Conservation (phyloP, 2,888 invertebrate genomes). For the Sarcophaga subvicina region DNA sequence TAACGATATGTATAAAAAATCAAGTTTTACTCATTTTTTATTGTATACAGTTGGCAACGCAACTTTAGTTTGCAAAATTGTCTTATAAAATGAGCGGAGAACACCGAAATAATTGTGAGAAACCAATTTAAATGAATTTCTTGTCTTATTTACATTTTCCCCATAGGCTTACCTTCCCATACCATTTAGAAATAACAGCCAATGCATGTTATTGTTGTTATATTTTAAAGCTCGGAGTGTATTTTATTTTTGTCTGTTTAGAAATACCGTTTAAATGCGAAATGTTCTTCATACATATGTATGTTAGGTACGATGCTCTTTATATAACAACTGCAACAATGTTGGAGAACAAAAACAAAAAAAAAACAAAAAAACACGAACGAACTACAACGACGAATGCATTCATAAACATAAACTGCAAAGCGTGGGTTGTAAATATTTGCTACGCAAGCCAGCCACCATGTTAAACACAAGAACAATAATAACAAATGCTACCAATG, state of each 20-base stretch:
- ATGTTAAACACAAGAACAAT: not conserved
- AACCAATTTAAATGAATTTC: not conserved
- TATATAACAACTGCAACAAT: not conserved
- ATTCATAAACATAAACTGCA: not conserved
- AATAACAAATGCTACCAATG: not conserved
- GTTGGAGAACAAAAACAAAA: too few species aligned
- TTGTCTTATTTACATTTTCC: not conserved
- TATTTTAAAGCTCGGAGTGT: not conserved
- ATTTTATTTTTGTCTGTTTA: too few species aligned
- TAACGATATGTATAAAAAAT: too few species aligned
- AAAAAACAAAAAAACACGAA: too few species aligned
- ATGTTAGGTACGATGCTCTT: not conserved
- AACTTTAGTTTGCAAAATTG: too few species aligned
- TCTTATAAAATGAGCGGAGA: too few species aligned
- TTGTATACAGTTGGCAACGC: too few species aligned
- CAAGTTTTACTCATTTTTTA: too few species aligned
- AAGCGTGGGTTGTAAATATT: constrained; percentile 67
- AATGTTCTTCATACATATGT: not conserved
- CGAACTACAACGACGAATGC: too few species aligned
- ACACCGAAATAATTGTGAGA: too few species aligned
- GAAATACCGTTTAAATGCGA: not conserved
- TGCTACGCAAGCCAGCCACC: constrained; percentile 37
- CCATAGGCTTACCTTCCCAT: not conserved
- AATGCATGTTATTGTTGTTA: not conserved
- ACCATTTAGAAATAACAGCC: not conserved